A percentile compares a stretch with the other conserved stretches of the same genome.
phyloP scores from a whole-genome alignment of 1,140 invertebrate species.

The Phocides pigmalion region DNA sequence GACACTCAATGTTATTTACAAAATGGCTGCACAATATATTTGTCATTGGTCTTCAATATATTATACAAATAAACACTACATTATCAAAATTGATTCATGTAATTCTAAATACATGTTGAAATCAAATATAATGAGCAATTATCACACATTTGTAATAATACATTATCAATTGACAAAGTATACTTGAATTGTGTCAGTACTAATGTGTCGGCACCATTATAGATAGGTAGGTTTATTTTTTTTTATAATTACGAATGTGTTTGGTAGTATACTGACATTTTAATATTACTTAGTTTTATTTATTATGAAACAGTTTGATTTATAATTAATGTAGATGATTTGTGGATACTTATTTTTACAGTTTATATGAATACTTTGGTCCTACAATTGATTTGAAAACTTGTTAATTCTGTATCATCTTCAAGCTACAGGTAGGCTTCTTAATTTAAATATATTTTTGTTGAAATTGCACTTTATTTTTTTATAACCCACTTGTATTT shows the following conservation, averaged over 20 bases:
- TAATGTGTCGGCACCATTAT: conserved; percentile 1
- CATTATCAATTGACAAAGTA: no score
- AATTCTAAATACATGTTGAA: no score
- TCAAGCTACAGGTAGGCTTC: conserved; percentile 23
- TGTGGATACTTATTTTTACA: conserved; percentile 14
- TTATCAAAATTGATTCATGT: no score
- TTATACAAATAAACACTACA: no score
- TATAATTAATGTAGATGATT: conserved; percentile 5
- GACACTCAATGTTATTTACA: not conserved
- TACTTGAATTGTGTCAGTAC: not conserved
- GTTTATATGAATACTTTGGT: conserved; percentile 47
- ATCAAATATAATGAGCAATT: no score
- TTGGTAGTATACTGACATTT: conserved; percentile 24
- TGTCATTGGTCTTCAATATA: no score
- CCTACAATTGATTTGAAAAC: conserved; percentile 5
- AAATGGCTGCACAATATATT: not conserved
- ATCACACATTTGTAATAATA: no score
- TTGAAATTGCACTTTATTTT: conserved; percentile 26
- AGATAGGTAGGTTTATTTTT: conserved; percentile 13
- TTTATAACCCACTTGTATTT: no score
- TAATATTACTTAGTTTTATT: conserved; percentile 23
- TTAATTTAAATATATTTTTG: conserved; percentile 36
- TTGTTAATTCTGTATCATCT: conserved; percentile 11
- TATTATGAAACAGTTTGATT: conserved; percentile 29
- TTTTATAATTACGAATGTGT: not conserved